Conservation (phyloP, 2,888 invertebrate species). For the Azorinus chamasolen region DNA sequence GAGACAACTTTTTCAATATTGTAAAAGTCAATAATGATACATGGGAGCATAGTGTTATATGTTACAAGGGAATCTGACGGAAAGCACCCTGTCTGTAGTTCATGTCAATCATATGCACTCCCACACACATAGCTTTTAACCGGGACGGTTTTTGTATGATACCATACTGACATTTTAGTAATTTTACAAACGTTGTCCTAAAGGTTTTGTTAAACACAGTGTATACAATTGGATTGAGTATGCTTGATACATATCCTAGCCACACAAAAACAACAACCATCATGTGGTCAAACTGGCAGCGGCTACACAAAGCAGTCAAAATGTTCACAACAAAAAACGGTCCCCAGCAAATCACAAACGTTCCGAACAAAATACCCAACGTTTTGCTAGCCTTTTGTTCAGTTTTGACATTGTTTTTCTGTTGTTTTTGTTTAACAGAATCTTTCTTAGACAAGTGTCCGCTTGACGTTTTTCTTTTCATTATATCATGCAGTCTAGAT, state of each 20-base stretch:
- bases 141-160: slow-evolving; percentile 69
- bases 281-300: slow-evolving; percentile 89
- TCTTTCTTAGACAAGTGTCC: slow-evolving; percentile 77
- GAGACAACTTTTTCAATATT: no score
- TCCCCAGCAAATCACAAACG: slow-evolving; percentile 86
- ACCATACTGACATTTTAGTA: slow-evolving; percentile 80
- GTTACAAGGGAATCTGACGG: no score
- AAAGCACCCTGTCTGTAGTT: no score
- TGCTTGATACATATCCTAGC: slow-evolving; percentile 85
- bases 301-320: slow-evolving; percentile 89
- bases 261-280: slow-evolving; percentile 84
- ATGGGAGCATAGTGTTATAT: no score
- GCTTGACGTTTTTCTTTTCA: slow-evolving; percentile 68
- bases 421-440: slow-evolving; percentile 62
- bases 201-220: slow-evolving; percentile 86
- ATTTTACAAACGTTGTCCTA: slow-evolving; percentile 82
- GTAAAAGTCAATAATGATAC: no score
- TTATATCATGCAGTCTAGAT: slow-evolving; percentile 44
- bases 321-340: slow-evolving; percentile 85
- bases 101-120: slow-evolving; percentile 10
- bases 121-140: slow-evolving; percentile 52
- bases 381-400: slow-evolving; percentile 99
- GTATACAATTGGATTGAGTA: slow-evolving; percentile 86
- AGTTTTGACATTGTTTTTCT: slow-evolving; percentile 88
- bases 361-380: slow-evolving; percentile 84